A percentile compares a stretch with the other conserved stretches of the same genome.
Evolutionary conservation across 2,888 invertebrate species (phyloP).

Genomic region (Eupithecia abbreviata): DNA sequence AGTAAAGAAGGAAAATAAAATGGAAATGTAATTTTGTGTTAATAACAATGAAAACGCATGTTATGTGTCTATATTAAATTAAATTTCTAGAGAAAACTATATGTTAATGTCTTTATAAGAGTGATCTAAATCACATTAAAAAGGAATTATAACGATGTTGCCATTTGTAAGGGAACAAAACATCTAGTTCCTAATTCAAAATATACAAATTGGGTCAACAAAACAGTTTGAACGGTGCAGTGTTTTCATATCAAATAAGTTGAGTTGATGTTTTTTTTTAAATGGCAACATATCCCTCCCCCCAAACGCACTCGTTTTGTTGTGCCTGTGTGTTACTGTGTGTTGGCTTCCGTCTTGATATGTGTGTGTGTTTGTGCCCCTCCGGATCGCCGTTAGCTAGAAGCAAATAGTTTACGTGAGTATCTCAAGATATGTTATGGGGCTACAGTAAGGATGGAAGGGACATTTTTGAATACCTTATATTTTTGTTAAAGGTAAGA

Average conservation of each 20-base stretch:
- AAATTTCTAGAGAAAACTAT: conserved; percentile 67
- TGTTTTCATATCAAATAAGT: conserved; percentile 30
- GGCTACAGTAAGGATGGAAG: conserved; percentile 2
- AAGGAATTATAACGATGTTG: conserved; percentile 77
- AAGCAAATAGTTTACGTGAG: conserved; percentile 80
- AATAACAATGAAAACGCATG: conserved; percentile 51
- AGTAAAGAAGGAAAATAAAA: conserved; percentile 53
- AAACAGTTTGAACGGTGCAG: conserved; percentile 28
- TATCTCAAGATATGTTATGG: conserved; percentile 40
- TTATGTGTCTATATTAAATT: conserved; percentile 67
- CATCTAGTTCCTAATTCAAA: conserved; percentile 41
- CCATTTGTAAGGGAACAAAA: conserved; percentile 61
- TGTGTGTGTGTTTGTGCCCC: conserved; percentile 80
- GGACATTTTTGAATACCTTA: conserved; percentile 8
- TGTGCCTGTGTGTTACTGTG: conserved; percentile 77
- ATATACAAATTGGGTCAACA: conserved; percentile 35
- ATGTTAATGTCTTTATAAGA: conserved; percentile 83
- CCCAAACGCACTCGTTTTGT: conserved; percentile 65
- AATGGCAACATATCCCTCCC: conserved; percentile 63
- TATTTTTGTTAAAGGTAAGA: not conserved
- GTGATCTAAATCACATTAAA: conserved; percentile 79
- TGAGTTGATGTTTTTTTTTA: conserved; percentile 55
- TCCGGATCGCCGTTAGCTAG: conserved; percentile 79
- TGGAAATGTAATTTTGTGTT: conserved; percentile 74
- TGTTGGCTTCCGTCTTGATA: conserved; percentile 80